phyloP scores from a whole-genome alignment of 2,888 invertebrate genomes.

The Malacosoma neustria region DNA sequence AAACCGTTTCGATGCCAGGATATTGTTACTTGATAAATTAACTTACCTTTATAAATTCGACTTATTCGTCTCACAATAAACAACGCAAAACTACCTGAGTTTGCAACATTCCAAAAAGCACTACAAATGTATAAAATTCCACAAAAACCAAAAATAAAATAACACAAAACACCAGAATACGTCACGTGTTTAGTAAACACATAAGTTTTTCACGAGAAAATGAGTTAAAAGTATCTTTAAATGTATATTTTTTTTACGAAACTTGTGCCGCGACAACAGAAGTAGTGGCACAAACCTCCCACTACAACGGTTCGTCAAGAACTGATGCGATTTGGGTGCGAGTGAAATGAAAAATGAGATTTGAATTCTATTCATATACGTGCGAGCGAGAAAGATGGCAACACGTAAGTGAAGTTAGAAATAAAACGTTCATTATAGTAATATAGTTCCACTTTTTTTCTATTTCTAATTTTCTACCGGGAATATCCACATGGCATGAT shows the following conservation, averaged over 20 bases:
- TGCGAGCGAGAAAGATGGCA: conserved; percentile 31
- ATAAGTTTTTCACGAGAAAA: conserved; percentile 16
- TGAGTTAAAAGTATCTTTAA: background rate
- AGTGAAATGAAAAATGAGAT: conserved; percentile 42
- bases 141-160: conserved; percentile 14
- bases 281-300: conserved; percentile 23
- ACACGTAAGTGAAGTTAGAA: conserved; percentile 3
- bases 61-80: conserved; percentile 1
- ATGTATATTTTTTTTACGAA: conserved; percentile 50
- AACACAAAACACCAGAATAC: conserved; percentile 15
- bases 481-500: conserved; percentile 68
- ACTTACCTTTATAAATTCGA: background rate
- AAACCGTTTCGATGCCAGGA: too few relatives aligned
- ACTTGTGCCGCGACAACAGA: conserved; percentile 40
- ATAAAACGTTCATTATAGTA: too few relatives aligned
- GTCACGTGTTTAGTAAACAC: conserved; percentile 12
- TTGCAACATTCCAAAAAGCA: conserved; percentile 58
- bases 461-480: conserved; percentile 38
- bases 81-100: conserved; percentile 26
- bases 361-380: conserved; percentile 26
- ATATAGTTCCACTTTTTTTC: background rate
- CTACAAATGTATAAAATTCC: conserved; percentile 16
- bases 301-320: conserved; percentile 23
- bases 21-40: too few relatives aligned
- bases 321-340: conserved; percentile 40